Evolutionary conservation across 2,797 vertebrate species (phyloP).

Genomic region (Galagoides demidoff): DNA sequence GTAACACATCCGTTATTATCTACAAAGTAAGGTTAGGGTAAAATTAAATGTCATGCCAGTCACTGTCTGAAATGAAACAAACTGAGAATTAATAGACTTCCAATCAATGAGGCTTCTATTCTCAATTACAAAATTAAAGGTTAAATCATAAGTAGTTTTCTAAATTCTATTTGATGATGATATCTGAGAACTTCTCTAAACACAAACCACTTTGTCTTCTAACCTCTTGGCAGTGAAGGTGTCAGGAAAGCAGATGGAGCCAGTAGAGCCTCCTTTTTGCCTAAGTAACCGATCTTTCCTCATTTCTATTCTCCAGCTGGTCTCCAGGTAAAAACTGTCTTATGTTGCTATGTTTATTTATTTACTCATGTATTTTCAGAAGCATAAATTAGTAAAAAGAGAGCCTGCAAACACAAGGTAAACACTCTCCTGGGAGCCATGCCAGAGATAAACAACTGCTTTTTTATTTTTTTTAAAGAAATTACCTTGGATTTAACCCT

Average conservation of each 20-base stretch:
- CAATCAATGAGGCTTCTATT: conserved; percentile 15
- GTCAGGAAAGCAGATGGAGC: neutral
- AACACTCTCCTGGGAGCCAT: neutral
- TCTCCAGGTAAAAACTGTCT: neutral
- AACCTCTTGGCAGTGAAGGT: conserved; percentile 1
- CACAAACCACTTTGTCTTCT: neutral
- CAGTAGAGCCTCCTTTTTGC: neutral
- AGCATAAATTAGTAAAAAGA: neutral
- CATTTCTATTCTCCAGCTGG: neutral
- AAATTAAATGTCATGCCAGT: conserved; percentile 29
- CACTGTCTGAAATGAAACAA: conserved; percentile 10
- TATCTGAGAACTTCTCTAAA: conserved; percentile 12
- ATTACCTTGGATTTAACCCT: neutral
- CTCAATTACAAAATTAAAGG: neutral
- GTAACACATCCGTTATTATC: neutral
- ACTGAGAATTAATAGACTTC: conserved; percentile 13
- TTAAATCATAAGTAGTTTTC: neutral
- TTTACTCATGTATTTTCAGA: conserved; percentile 38
- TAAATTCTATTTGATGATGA: conserved; percentile 29
- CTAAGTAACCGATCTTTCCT: neutral
- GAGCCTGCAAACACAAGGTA: neutral
- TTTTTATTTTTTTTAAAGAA: conserved; percentile 43
- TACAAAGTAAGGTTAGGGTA: neutral
- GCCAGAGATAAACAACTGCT: neutral
- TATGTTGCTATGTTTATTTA: neutral